Conservation (phyloP, 92 coral and sea anemone species). For the Porites cylindrica region DNA sequence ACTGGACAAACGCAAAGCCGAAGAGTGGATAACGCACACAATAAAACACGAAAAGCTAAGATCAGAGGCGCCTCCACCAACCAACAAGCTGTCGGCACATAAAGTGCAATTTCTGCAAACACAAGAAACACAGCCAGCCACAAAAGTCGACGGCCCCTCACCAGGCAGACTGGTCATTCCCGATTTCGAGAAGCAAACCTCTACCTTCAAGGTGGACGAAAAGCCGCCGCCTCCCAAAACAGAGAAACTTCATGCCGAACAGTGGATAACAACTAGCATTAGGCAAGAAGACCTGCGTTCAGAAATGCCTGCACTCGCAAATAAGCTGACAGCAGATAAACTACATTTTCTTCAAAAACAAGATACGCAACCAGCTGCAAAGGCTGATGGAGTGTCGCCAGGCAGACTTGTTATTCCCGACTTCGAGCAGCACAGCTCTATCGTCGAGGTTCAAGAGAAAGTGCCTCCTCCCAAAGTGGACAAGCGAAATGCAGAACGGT, state of each 20-base stretch:
- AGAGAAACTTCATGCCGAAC: background rate
- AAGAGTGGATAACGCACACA: background rate
- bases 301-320: conserved; percentile 1
- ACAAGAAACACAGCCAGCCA: background rate
- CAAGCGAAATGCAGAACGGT: background rate
- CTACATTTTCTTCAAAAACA: background rate
- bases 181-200: background rate
- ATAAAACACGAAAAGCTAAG: background rate
- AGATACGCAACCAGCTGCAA: background rate
- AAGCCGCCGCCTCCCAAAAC: background rate
- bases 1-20: background rate
- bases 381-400: background rate
- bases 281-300: conserved; percentile 9
- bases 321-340: conserved; percentile 13
- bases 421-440: background rate
- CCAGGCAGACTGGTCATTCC: conserved; percentile 6
- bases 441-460: background rate
- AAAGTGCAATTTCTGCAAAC: conserved; percentile 6
- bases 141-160: background rate
- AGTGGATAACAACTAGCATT: conserved; percentile 1
- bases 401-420: conserved; percentile 12
- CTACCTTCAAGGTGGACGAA: background rate
- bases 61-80: background rate
- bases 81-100: background rate
- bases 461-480: background rate